Conservation (phyloP, 1,140 invertebrate species). For the Druon quercuslanigerum region DNA sequence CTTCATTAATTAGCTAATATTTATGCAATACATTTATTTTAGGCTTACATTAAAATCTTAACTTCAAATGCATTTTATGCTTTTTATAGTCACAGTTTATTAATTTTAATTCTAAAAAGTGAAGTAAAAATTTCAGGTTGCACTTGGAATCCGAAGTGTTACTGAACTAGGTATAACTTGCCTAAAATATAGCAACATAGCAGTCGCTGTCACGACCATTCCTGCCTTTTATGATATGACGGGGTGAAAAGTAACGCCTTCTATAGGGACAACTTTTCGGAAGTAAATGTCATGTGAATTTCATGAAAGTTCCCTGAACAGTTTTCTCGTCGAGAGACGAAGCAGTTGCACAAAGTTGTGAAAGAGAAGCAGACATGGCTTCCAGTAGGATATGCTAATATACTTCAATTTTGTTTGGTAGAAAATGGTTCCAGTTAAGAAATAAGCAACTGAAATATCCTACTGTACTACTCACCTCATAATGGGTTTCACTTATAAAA, state of each 20-base stretch:
- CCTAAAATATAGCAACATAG: neutral
- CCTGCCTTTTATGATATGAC: neutral
- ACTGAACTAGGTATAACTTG: neutral
- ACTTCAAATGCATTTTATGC: too few species aligned
- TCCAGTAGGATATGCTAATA: neutral
- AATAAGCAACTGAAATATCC: neutral
- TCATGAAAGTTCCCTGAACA: neutral
- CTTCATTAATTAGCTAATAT: too few species aligned
- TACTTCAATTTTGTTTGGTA: neutral
- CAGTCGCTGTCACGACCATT: neutral
- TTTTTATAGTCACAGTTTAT: too few species aligned
- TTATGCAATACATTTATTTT: too few species aligned
- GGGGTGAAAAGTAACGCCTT: conserved; percentile 5
- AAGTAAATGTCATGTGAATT: conserved; percentile 17
- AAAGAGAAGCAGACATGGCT: neutral
- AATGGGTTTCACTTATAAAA: neutral
- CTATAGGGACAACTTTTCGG: conserved; percentile 7
- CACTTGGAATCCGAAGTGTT: neutral
- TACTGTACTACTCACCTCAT: neutral
- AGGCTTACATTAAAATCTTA: too few species aligned
- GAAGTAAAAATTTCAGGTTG: neutral
- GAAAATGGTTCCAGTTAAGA: neutral
- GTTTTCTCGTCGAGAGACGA: neutral
- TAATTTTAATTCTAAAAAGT: too few species aligned
- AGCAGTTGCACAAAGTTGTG: neutral